A percentile compares a stretch with the other conserved stretches of the same genome.
Conservation (phyloP, 2,888 invertebrate genomes). For the Heliconius charithonia region DNA sequence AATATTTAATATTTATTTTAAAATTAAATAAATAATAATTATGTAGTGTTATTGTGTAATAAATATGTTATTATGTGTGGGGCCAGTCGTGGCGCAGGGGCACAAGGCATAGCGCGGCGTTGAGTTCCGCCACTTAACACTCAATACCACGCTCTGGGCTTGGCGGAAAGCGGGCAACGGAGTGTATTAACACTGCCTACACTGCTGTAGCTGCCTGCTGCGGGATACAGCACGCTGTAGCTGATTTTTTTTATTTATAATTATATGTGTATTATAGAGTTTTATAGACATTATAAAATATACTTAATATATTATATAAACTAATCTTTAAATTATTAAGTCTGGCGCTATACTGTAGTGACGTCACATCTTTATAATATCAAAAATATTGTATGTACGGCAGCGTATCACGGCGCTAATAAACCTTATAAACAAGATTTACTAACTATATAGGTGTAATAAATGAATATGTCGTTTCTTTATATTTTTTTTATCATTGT, state of each 20-base stretch:
- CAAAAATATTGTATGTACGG: not conserved
- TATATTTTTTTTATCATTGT: not conserved
- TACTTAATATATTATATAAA: not conserved
- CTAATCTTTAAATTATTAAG: not conserved
- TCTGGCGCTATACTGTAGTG: not conserved
- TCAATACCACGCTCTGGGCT: no score
- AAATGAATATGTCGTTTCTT: not conserved
- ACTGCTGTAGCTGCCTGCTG: no score
- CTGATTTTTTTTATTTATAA: not conserved
- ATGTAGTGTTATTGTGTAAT: no score
- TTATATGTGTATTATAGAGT: not conserved
- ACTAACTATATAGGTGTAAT: not conserved
- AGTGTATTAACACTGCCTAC: no score
- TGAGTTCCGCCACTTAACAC: no score
- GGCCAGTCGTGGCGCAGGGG: no score
- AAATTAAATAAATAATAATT: not conserved
- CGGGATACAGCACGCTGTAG: no score
- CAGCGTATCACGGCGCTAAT: not conserved
- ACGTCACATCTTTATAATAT: conserved; percentile 3
- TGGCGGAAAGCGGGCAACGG: no score
- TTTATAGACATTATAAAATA: not conserved
- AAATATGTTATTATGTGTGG: no score
- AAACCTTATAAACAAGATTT: conserved; percentile 1
- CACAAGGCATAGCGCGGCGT: no score
- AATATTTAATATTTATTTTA: not conserved